Conservation (phyloP, 2,113 vertebrate genomes). For the Hypomesus transpacificus region DNA sequence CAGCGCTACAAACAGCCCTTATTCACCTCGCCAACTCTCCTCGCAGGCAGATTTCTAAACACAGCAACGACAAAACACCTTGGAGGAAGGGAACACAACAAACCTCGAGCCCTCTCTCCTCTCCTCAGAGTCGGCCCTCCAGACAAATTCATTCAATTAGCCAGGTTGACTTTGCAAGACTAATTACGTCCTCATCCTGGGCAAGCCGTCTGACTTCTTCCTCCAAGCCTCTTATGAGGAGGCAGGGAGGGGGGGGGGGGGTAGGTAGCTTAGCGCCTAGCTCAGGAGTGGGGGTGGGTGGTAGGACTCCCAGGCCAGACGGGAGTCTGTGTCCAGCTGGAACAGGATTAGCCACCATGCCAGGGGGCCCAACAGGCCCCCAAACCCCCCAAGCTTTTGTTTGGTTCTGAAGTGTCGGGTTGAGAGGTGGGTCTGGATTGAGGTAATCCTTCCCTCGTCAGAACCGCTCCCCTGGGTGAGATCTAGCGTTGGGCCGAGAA, state of each 20-base stretch:
- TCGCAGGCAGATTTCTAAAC: not conserved
- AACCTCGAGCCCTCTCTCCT: not conserved
- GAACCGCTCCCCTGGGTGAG: slow-evolving; percentile 43
- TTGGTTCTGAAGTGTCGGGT: slow-evolving; percentile 67
- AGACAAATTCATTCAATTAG: slow-evolving; percentile 71
- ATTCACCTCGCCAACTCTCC: slow-evolving; percentile 35
- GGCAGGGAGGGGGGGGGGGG: slow-evolving; percentile 1
- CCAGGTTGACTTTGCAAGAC: slow-evolving; percentile 74
- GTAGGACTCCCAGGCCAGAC: slow-evolving; percentile 51
- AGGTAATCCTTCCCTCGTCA: slow-evolving; percentile 68
- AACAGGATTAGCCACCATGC: slow-evolving; percentile 64
- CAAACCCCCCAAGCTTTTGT: slow-evolving; percentile 64
- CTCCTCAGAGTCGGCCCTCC: slow-evolving; percentile 13
- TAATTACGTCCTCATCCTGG: slow-evolving; percentile 76
- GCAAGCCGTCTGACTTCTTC: slow-evolving; percentile 72
- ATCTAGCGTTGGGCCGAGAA: not conserved
- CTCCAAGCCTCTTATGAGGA: slow-evolving; percentile 70
- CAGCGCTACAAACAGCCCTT: slow-evolving; percentile 60
- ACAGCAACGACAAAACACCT: not conserved
- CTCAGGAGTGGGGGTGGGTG: not conserved
- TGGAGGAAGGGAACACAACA: not conserved
- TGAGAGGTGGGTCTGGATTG: slow-evolving; percentile 61
- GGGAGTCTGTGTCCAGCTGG: slow-evolving; percentile 70
- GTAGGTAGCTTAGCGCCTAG: slow-evolving; percentile 53
- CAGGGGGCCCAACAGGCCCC: slow-evolving; percentile 59